These are phyloP conservation scores for Apis mellifera DNA, from an alignment of 1,140 invertebrate species.

Conservation along the genomic window Amel_HAv3.1 CM009944.2:8491001-8491500, in stretches of 20 bases:
- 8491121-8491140: slow-evolving; percentile 79
- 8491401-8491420: slow-evolving; percentile 56
- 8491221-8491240: slow-evolving; percentile 52
- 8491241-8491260: slow-evolving; percentile 28
- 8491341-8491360: slow-evolving; percentile 38
- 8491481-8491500: slow-evolving; percentile 83
- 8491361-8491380: slow-evolving; percentile 37
- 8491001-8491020: slow-evolving; percentile 43
- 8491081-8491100: slow-evolving; percentile 77
- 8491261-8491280: slow-evolving; percentile 54
- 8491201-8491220: slow-evolving; percentile 49
- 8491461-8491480: slow-evolving; percentile 81
- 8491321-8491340: slow-evolving; percentile 24
- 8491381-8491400: slow-evolving; percentile 17
- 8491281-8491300: slow-evolving; percentile 45
- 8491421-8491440: slow-evolving; percentile 69
- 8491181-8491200: slow-evolving; percentile 55
- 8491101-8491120: slow-evolving; percentile 78
- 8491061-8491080: slow-evolving; percentile 57
- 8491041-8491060: slow-evolving; percentile 57
- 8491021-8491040: neutral
- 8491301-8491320: slow-evolving; percentile 16
- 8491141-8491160: slow-evolving; percentile 77
- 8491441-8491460: slow-evolving; percentile 78
- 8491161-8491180: slow-evolving; percentile 71